These are phyloP conservation scores for Hylaeus volcanicus DNA, from an alignment of 1,140 invertebrate species.

Conservation along the genomic window DNA sequence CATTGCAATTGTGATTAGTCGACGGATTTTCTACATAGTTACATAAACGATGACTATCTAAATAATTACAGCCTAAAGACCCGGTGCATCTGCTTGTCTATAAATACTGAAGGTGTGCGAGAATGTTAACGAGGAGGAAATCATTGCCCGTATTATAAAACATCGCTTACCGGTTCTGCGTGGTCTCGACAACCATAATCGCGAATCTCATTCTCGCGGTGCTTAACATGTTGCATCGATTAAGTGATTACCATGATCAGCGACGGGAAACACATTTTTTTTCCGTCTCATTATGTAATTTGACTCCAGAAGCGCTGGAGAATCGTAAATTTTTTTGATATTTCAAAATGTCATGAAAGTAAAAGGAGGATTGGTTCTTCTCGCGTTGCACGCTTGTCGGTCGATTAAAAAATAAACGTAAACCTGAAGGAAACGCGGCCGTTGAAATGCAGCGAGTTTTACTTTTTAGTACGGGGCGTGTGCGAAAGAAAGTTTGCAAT, in stretches of 20 bases:
- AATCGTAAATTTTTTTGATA: not conserved
- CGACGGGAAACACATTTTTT: not conserved
- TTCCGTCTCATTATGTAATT: conserved; percentile 3
- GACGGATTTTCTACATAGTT: not conserved
- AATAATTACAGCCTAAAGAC: not conserved
- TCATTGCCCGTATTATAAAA: not conserved
- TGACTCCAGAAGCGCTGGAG: not conserved
- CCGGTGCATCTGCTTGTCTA: not conserved
- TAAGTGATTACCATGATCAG: not conserved
- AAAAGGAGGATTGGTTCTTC: not conserved
- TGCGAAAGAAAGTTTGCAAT: too few species aligned
- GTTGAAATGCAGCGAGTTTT: too few species aligned
- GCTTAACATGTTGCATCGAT: not conserved
- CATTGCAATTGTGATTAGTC: not conserved
- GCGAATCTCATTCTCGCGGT: not conserved
- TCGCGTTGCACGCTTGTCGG: not conserved
- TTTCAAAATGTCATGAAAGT: not conserved
- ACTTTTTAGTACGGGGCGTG: too few species aligned
- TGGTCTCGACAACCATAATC: not conserved
- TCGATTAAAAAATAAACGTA: too few species aligned
- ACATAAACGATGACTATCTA: not conserved
- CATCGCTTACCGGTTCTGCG: not conserved
- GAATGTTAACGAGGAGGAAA: conserved; percentile 15
- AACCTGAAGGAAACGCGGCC: too few species aligned
- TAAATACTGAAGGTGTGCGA: not conserved